Conservation (phyloP, 2,888 invertebrate species). For the Oligia strigilis region DNA sequence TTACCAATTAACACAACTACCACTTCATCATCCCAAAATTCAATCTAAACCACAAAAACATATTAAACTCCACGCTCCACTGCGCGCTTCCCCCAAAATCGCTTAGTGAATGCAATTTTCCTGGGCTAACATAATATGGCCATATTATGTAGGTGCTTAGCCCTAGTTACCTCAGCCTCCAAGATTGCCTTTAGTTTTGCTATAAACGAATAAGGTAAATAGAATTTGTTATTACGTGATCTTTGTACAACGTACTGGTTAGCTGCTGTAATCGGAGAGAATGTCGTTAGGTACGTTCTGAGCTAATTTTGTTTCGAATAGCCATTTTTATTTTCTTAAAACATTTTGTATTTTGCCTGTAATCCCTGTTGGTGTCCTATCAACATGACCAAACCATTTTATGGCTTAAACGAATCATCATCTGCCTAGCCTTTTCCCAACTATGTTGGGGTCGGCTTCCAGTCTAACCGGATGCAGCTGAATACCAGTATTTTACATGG, state of each 20-base stretch:
- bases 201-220: constrained; percentile 60
- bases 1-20: not conserved
- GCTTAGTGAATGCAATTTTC: constrained; percentile 71
- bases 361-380: too few species aligned
- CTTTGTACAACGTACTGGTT: constrained; percentile 22
- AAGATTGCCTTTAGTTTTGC: constrained; percentile 52
- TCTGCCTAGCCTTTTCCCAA: too few species aligned
- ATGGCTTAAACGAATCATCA: too few species aligned
- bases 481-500: too few species aligned
- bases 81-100: constrained; percentile 62
- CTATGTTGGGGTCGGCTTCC: too few species aligned
- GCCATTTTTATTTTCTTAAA: not conserved
- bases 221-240: constrained; percentile 63
- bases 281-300: not conserved
- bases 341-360: too few species aligned
- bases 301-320: not conserved
- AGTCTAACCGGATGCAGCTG: too few species aligned
- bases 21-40: not conserved
- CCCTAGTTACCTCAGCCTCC: constrained; percentile 58
- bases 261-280: not conserved
- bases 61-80: not conserved
- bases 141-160: constrained; percentile 67
- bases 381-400: too few species aligned
- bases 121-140: constrained; percentile 66
- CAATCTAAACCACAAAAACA: not conserved